Evolutionary conservation across 2,113 vertebrate species (phyloP).

Genomic region (Pomatorhinus ruficollis): DNA sequence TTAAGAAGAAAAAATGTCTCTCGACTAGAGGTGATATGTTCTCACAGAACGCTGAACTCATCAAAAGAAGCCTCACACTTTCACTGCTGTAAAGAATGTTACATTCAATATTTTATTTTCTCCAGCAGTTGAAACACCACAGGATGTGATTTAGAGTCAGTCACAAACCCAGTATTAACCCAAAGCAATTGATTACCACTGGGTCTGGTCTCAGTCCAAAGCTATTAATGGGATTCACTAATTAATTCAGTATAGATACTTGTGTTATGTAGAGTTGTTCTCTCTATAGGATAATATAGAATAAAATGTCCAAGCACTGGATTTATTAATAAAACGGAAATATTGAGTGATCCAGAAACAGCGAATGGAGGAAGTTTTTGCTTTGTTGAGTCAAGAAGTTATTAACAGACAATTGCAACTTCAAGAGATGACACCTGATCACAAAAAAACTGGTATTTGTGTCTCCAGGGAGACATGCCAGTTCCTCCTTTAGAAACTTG

Average conservation of each 20-base stretch:
- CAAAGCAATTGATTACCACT: not conserved
- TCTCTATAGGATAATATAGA: not conserved
- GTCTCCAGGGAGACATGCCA: not conserved
- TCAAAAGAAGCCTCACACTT: not conserved
- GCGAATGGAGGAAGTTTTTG: not conserved
- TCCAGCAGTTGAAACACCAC: not conserved
- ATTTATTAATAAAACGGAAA: not conserved
- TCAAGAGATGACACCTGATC: not conserved
- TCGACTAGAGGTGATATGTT: not conserved
- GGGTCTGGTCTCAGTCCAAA: not conserved
- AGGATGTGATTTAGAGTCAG: not conserved
- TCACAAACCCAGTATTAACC: not conserved
- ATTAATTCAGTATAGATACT: not conserved
- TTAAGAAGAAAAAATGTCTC: not conserved
- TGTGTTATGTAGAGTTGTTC: not conserved
- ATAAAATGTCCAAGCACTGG: not conserved
- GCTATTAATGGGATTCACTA: not conserved
- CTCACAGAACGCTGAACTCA: not conserved
- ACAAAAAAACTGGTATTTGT: not conserved
- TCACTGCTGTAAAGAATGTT: not conserved
- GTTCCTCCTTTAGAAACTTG: not conserved
- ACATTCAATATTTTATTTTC: not conserved
- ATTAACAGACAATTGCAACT: not conserved
- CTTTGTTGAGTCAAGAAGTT: not conserved
- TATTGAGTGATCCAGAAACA: not conserved